Evolutionary conservation across 1,140 invertebrate genomes (phyloP), one percentile per base, ranked within the genome.

Genomic region (Nymphalis io): DNA sequence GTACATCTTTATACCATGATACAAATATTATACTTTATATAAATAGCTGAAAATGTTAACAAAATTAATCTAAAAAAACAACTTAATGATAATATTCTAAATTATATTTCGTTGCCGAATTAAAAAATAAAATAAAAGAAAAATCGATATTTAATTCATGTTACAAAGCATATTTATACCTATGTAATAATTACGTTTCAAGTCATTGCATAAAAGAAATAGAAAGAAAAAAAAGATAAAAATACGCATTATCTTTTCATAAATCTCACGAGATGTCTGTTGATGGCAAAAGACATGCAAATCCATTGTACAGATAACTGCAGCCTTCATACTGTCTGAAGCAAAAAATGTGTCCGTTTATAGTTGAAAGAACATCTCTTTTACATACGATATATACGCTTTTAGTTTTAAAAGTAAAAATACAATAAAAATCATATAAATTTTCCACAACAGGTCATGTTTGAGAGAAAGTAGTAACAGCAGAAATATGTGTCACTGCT

Each of bases 231-330:
- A 27, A 55, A 27, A 27, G 11, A 27, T 27, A 55, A 55, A 44
- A 23, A 55, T 55, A 27, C 51, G 51, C 51, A 55, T 27, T 55
- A 23, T 53, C 6, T 53, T 20, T 60, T 60, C 39, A 60, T 60
- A 44, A 27, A 20, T 42, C 59, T 20, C 59, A 13, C 59, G 59
- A 13, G 33, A 60, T 44, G 40, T 44, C 57, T 66, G 64, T 67
- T 60, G 42, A 20, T 16, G 60, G 39, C 21, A 62, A 20, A 53
- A 64, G 70, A 75, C 70, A 75, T 72, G 74, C 74, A 63, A 72
- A 72, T 63, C 65, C 60, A 72, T 75, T 75, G 74, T 75, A 33
- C 44, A 59, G 42, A 67, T 68, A 66, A 70, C 61, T 67, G 64
- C 66, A 23, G 20, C 59, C 42, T 21, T 21, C 39, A 44, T 60